A percentile compares a stretch with the other conserved stretches of the same genome.
phyloP scores from a whole-genome alignment of 2,113 vertebrate genomes.

The Chascanopsetta lugubris region DNA sequence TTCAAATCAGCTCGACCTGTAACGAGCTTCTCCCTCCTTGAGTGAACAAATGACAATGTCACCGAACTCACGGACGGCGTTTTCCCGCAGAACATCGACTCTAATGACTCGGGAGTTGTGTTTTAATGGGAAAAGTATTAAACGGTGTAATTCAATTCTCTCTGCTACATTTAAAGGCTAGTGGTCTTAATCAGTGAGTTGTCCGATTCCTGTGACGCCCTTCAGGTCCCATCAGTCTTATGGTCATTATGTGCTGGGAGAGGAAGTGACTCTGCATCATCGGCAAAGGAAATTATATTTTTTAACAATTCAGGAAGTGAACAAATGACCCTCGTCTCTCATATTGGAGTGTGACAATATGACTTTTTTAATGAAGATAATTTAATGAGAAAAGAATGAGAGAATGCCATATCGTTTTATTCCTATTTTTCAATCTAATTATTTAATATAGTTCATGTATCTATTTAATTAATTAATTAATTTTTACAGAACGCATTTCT shows the following conservation, averaged over 20 bases:
- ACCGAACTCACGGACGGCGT: slow-evolving; percentile 10
- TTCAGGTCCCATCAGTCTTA: slow-evolving; percentile 11
- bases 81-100: slow-evolving; percentile 21
- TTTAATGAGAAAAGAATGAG: too few relatives aligned
- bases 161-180: slow-evolving; percentile 33
- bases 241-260: slow-evolving; percentile 23
- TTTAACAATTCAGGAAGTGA: slow-evolving; percentile 1
- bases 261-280: slow-evolving; percentile 15
- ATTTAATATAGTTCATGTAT: too few relatives aligned
- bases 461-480: too few relatives aligned
- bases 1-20: slow-evolving; percentile 23
- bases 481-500: neutral
- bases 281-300: slow-evolving; percentile 6
- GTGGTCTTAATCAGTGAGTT: slow-evolving; percentile 26
- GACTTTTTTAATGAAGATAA: neutral
- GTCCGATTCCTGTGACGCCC: neutral
- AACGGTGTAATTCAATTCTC: slow-evolving; percentile 47
- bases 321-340: slow-evolving; percentile 13
- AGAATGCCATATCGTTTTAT: too few relatives aligned
- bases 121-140: slow-evolving; percentile 27
- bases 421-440: too few relatives aligned
- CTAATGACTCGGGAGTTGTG: slow-evolving; percentile 27
- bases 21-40: slow-evolving; percentile 8
- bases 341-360: neutral
- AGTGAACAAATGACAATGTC: slow-evolving; percentile 19